These are phyloP conservation scores for Sipha flava DNA, from an alignment of 1,140 invertebrate species.

Conservation along the genomic window DNA sequence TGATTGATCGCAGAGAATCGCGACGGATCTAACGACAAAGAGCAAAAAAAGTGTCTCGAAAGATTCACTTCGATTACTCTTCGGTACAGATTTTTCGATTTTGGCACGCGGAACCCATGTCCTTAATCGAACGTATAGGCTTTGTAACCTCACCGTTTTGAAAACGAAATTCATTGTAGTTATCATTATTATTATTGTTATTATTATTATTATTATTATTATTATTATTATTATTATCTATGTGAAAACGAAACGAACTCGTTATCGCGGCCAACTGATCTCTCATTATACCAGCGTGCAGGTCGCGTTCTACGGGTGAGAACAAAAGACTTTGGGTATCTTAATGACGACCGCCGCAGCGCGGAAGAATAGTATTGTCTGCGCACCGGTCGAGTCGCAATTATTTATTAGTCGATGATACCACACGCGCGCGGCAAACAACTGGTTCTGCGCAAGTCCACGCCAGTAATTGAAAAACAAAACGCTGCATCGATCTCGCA, in stretches of 20 bases:
- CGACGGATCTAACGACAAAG: no score
- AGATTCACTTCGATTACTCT: no score
- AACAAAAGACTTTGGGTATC: background rate
- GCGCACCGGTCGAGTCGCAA: background rate
- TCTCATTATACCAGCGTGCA: background rate
- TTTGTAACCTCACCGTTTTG: no score
- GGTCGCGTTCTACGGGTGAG: background rate
- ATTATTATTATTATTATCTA: no score
- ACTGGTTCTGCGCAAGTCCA: background rate
- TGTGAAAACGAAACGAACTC: background rate
- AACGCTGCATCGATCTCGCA: background rate
- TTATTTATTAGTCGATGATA: background rate
- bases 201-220: no score
- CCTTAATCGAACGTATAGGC: no score
- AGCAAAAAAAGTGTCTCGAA: no score
- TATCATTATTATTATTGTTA: no score
- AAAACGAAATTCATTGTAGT: no score
- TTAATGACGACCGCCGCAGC: background rate
- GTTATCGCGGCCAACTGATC: background rate
- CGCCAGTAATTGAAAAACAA: background rate
- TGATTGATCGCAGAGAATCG: no score
- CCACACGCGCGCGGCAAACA: background rate
- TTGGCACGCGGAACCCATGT: no score
- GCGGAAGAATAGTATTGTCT: conserved; percentile 5
- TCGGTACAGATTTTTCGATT: no score